These are phyloP conservation scores for Poecilia gillii DNA, from an alignment of 2,797 vertebrate genomes.

Conservation along the genomic window DNA sequence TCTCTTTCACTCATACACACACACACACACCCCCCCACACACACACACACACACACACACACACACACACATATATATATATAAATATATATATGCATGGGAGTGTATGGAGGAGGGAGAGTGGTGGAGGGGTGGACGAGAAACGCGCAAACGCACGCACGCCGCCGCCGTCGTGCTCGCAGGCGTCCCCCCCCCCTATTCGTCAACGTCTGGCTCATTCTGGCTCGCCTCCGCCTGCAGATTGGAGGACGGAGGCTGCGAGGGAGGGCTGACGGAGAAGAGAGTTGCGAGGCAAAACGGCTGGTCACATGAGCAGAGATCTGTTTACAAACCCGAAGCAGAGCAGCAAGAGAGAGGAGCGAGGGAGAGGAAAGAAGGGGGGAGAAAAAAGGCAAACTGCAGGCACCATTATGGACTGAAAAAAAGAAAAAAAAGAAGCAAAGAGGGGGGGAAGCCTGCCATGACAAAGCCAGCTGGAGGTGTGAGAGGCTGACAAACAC, in stretches of 20 bases:
- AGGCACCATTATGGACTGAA: slow-evolving; percentile 68
- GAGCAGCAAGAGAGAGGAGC: slow-evolving; percentile 60
- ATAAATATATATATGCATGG: slow-evolving; percentile 38
- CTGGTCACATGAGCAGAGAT: slow-evolving; percentile 86
- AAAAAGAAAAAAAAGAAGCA: slow-evolving; percentile 56
- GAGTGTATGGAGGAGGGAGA: slow-evolving; percentile 4
- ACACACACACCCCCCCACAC: slow-evolving; percentile 63
- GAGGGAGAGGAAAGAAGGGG: slow-evolving; percentile 47
- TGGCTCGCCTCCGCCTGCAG: slow-evolving; percentile 73
- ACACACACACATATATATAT: slow-evolving; percentile 61
- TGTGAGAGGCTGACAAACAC: slow-evolving; percentile 66
- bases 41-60: slow-evolving; percentile 63
- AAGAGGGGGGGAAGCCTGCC: slow-evolving; percentile 53
- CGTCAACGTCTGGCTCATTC: slow-evolving; percentile 70
- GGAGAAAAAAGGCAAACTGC: slow-evolving; percentile 38
- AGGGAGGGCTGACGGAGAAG: slow-evolving; percentile 73
- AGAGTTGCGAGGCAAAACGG: slow-evolving; percentile 88
- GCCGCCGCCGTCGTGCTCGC: slow-evolving; percentile 48
- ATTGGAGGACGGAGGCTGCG: slow-evolving; percentile 71
- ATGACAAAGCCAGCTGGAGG: slow-evolving; percentile 77
- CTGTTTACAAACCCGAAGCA: slow-evolving; percentile 87
- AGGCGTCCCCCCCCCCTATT: slow-evolving; percentile 55
- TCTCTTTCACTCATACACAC: slow-evolving; percentile 62
- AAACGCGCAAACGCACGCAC: slow-evolving; percentile 45
- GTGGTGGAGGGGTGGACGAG: not conserved